These are phyloP conservation scores for Grus americana DNA, from an alignment of 2,113 vertebrate species.

Conservation along the genomic window DNA sequence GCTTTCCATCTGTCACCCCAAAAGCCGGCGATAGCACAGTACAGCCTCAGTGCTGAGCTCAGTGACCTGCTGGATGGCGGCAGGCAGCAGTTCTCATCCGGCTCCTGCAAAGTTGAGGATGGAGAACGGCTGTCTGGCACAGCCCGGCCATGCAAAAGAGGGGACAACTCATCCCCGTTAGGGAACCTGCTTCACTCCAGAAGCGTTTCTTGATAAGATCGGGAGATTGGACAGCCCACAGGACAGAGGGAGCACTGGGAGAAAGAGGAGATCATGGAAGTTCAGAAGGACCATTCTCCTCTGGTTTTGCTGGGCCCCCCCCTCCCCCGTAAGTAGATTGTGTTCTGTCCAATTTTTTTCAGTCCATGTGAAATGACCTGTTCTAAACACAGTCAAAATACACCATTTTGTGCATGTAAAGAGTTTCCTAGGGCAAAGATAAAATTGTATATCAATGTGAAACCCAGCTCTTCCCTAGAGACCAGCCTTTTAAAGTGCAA, in stretches of 20 bases:
- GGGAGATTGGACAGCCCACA: accelerated
- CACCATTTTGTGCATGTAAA: neutral
- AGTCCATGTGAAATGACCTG: neutral
- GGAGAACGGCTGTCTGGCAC: neutral
- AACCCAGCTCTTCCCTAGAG: neutral
- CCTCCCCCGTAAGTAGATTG: neutral
- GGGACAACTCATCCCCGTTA: neutral
- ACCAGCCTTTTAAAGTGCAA: neutral
- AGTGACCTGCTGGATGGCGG: neutral
- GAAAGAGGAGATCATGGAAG: neutral
- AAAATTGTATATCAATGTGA: neutral
- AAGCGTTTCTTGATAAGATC: neutral
- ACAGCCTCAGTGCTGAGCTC: neutral
- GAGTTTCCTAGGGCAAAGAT: neutral
- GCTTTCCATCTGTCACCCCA: conserved; percentile 33
- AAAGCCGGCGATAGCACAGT: neutral
- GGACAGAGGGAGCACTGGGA: neutral
- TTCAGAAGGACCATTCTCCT: neutral
- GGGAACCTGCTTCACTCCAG: neutral
- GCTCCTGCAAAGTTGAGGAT: neutral
- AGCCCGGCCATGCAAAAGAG: neutral
- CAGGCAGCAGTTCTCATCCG: neutral
- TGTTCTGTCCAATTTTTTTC: neutral
- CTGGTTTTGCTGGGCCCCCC: neutral
- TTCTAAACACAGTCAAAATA: neutral